Base-by-base conservation (phyloP, 2,888 invertebrate species). In the Stenotaenia linearis region DNA sequence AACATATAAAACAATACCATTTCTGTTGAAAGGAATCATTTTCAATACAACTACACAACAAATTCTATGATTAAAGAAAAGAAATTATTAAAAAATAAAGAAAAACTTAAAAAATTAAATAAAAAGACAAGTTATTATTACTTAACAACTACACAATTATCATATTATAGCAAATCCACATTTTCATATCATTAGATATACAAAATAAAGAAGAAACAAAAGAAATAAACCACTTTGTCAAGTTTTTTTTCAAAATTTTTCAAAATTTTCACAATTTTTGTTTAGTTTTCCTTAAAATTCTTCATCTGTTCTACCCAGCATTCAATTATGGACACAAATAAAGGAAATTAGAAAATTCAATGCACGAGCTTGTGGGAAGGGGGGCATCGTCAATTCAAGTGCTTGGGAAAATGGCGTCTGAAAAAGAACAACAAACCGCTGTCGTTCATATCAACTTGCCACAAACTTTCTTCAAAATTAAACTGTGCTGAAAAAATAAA, bases 321-420 rank as follows among this genome's bases (percentile, higher is more conserved):
- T 18, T 56, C 56, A 56, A 56, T 56, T 56, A 56, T 56, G 2
- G 56, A 56, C 56, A 56, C 56, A 56, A 56, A 56, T 23, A 56
- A 56, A 56, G 9, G 21, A 56, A 56, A 23, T 56, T 56, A 56
- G 56, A 56, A 56, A 40, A 15, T 56, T 56, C 56, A 56, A 56
- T 56, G 56, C 56, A 56, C 56, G 56, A 56, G 56, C 56, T 56
- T 56, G 56, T 56, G 56, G 56, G 56, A 56, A 56, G 56, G 56
- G 56, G 56, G 56, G 56, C 56, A 56, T 56, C 56, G 56, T 56
- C 56, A 56, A 56, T 56, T 56, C 56, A 56, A 56, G 56, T 56
- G 56, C 56, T 56, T 56, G 56, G 56, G 56, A 56, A 56, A 56
- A 56, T 56, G 56, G 56, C 56, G 56, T 56, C 56, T 56, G 56